Conservation (phyloP, 2,113 vertebrate genomes). For the Sinocyclocheilus maitianheensis region DNA sequence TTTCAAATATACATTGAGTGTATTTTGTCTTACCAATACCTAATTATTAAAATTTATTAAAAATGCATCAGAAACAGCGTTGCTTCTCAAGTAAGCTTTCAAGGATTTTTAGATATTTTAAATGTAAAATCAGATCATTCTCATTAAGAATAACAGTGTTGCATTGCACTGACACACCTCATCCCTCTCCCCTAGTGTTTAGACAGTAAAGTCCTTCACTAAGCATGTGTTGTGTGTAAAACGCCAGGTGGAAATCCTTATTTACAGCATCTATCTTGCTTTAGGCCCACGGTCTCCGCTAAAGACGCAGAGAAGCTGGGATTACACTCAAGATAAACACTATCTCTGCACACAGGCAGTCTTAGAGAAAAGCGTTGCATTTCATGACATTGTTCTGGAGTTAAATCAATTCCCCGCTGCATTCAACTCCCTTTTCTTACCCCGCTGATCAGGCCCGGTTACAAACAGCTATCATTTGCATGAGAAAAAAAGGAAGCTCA, state of each 20-base stretch:
- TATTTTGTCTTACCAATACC: too few species aligned
- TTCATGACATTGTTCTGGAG: constrained; percentile 70
- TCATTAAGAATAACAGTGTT: not conserved
- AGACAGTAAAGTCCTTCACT: constrained; percentile 33
- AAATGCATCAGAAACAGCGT: not conserved
- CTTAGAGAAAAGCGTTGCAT: constrained; percentile 37
- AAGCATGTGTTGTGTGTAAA: constrained; percentile 46
- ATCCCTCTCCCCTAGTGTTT: not conserved
- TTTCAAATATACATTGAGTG: not conserved
- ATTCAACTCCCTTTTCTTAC: constrained; percentile 53
- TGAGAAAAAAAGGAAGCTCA: constrained; percentile 56
- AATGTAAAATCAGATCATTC: not conserved
- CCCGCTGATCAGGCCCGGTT: constrained; percentile 72
- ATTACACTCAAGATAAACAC: constrained; percentile 62
- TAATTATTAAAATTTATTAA: too few species aligned
- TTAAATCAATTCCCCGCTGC: constrained; percentile 72
- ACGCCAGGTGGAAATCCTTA: constrained; percentile 46
- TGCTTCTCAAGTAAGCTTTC: not conserved
- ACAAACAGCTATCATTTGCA: constrained; percentile 77
- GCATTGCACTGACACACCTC: not conserved
- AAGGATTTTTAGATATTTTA: not conserved
- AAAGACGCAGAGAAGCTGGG: constrained; percentile 55
- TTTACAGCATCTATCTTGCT: constrained; percentile 50
- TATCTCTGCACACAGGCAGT: constrained; percentile 55
- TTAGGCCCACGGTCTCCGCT: constrained; percentile 43